A percentile compares a stretch with the other conserved stretches of the same genome.
Evolutionary conservation across 2,113 vertebrate species (phyloP).

Genomic region (Carassius auratus): DNA sequence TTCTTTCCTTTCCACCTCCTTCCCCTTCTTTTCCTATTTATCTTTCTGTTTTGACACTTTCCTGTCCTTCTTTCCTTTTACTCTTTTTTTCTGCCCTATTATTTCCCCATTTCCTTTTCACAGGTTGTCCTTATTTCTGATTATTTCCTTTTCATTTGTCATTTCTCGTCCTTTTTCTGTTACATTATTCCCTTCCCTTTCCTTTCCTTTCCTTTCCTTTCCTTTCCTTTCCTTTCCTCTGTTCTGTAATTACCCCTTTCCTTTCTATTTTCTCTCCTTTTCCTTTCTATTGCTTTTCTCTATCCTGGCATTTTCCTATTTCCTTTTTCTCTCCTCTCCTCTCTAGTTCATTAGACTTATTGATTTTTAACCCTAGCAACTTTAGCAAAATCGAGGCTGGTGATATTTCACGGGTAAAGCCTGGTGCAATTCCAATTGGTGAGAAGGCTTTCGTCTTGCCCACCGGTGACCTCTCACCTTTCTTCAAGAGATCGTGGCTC

Average conservation of each 20-base stretch:
- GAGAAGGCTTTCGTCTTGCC: constrained; percentile 5
- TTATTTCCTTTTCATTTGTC: too few relatives aligned
- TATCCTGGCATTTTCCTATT: background rate
- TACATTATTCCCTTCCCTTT: background rate
- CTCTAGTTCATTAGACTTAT: background rate
- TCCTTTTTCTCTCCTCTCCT: background rate
- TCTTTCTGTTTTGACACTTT: too few relatives aligned
- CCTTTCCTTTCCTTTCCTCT: background rate
- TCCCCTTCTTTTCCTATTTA: too few relatives aligned
- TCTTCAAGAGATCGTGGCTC: constrained; percentile 19
- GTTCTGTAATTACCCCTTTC: too few relatives aligned
- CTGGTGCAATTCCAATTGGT: background rate
- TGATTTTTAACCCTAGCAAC: background rate
- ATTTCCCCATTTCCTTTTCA: too few relatives aligned
- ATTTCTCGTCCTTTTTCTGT: too few relatives aligned
- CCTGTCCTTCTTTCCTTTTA: too few relatives aligned
- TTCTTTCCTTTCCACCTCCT: too few relatives aligned
- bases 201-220: background rate
- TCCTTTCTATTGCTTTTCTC: background rate
- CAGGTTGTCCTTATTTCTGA: too few relatives aligned
- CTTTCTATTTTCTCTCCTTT: background rate
- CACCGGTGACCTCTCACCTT: constrained; percentile 18
- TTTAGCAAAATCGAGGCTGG: background rate
- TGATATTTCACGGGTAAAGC: background rate
- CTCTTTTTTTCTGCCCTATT: background rate